phyloP scores from a whole-genome alignment of 2,797 vertebrate species.

The Alosa sapidissima region DNA sequence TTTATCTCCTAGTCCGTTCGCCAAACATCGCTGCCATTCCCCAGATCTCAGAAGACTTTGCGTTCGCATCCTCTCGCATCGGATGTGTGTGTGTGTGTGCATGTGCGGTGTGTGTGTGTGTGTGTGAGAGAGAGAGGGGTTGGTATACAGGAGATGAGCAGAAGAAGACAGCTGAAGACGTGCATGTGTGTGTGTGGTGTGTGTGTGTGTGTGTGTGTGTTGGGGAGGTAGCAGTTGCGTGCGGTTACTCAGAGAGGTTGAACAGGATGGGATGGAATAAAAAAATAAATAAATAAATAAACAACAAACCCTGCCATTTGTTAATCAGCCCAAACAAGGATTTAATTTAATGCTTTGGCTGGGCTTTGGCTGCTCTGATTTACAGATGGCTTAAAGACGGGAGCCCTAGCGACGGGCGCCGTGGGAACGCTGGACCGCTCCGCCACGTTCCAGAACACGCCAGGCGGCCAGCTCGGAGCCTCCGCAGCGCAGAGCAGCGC shows the following conservation, averaged over 20 bases:
- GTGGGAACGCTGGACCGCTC: slow-evolving; percentile 67
- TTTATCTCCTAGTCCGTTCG: slow-evolving; percentile 9
- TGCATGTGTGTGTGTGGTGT: not conserved
- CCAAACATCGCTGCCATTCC: slow-evolving; percentile 46
- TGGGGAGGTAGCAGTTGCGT: not conserved
- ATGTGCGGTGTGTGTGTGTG: not conserved
- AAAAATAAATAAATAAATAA: slow-evolving; percentile 45
- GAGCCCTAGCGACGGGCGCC: slow-evolving; percentile 72
- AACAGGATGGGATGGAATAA: slow-evolving; percentile 23
- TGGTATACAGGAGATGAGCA: too few relatives aligned
- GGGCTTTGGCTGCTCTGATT: slow-evolving; percentile 67
- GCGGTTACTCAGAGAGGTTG: slow-evolving; percentile 45
- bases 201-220: not conserved
- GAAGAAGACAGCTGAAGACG: not conserved
- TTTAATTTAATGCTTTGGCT: slow-evolving; percentile 84
- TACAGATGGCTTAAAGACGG: slow-evolving; percentile 81
- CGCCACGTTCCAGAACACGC: slow-evolving; percentile 71
- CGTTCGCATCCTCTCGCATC: not conserved
- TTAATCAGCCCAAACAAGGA: slow-evolving; percentile 84
- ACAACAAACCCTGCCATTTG: slow-evolving; percentile 78
- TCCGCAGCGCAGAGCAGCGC: slow-evolving; percentile 16
- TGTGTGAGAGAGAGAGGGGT: not conserved
- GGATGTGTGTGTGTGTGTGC: not conserved
- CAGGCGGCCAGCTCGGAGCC: slow-evolving; percentile 38
- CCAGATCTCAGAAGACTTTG: slow-evolving; percentile 48